Percentiles rank a stretch among this genome's conserved stretches.
phyloP scores from a whole-genome alignment of 2,888 invertebrate genomes.

The Drosophila sordidula region DNA sequence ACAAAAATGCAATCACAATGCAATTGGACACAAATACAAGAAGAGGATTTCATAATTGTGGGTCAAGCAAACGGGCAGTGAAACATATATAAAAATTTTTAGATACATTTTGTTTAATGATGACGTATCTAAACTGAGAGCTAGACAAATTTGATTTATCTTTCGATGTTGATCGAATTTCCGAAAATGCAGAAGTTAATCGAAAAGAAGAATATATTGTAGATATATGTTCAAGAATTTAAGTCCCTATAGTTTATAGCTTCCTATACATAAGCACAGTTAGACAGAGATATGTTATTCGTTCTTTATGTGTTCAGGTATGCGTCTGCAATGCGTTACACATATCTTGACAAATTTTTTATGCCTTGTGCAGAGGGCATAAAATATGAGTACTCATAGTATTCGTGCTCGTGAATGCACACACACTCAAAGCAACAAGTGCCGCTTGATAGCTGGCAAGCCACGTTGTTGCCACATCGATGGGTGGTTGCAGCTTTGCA shows the following conservation, averaged over 20 bases:
- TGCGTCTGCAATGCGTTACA: constrained; percentile 13
- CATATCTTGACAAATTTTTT: constrained; percentile 9
- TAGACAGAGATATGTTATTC: too few species aligned
- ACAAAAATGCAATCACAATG: constrained; percentile 50
- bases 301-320: neutral
- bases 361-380: constrained; percentile 1
- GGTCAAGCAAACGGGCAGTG: neutral
- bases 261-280: neutral
- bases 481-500: constrained; percentile 64
- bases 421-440: constrained; percentile 31
- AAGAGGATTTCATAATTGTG: constrained; percentile 61
- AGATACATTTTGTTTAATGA: too few species aligned
- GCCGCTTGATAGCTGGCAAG: constrained; percentile 23
- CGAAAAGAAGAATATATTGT: too few species aligned
- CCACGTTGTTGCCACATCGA: constrained; percentile 35
- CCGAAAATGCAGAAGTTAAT: too few species aligned
- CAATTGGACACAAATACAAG: constrained; percentile 3
- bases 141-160: too few species aligned
- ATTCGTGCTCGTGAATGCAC: constrained; percentile 40
- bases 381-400: constrained; percentile 14
- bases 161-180: too few species aligned
- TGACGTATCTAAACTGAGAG: too few species aligned
- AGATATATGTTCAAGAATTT: too few species aligned
- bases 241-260: too few species aligned
- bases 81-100: too few species aligned